Conservation (phyloP, 2,113 vertebrate genomes). For the Leiothrix lutea region DNA sequence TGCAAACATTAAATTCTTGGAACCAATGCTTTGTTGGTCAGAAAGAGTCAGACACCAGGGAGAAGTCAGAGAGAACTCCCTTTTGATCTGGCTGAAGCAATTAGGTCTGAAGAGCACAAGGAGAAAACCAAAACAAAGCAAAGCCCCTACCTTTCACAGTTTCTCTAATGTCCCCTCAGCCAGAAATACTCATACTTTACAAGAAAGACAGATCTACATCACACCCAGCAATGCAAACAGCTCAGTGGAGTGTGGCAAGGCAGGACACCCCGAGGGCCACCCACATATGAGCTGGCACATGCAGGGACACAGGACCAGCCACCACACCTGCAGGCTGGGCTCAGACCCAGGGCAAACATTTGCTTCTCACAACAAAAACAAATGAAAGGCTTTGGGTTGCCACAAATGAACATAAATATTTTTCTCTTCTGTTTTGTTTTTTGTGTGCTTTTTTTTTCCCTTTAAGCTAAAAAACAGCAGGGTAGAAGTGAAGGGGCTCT, state of each 20-base stretch:
- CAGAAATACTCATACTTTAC: neutral
- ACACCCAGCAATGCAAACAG: neutral
- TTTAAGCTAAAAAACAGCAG: neutral
- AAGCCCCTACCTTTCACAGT: neutral
- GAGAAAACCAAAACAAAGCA: neutral
- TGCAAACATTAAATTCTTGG: neutral
- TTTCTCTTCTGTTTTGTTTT: neutral
- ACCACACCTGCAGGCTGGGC: neutral
- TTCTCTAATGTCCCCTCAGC: neutral
- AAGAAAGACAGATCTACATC: accelerated
- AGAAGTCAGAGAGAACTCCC: neutral
- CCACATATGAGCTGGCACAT: accelerated
- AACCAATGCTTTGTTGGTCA: neutral
- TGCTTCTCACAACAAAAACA: constrained; percentile 18
- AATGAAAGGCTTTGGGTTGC: neutral
- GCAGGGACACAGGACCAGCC: neutral
- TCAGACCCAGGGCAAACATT: neutral
- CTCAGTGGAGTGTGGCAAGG: neutral
- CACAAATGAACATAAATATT: neutral
- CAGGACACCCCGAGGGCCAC: neutral
- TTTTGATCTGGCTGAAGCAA: neutral
- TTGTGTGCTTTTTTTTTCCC: neutral
- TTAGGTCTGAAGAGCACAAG: neutral
- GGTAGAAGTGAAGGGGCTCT: neutral
- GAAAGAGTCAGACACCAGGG: neutral